phyloP scores from a whole-genome alignment of 2,113 vertebrate genomes.

The Lepus europaeus region DNA sequence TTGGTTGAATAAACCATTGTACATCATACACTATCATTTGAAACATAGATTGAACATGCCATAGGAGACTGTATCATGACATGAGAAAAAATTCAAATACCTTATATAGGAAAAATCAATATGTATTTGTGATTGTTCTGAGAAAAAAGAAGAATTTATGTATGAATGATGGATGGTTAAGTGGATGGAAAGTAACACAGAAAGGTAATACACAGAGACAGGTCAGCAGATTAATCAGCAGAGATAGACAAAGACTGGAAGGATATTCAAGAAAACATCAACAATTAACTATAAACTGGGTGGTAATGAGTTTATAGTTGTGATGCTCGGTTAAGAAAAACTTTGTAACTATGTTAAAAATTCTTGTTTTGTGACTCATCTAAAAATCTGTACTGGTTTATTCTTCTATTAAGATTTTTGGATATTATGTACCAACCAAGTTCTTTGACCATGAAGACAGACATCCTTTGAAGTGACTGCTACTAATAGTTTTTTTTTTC shows the following conservation, averaged over 20 bases:
- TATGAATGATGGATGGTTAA: background rate
- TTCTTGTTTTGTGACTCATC: background rate
- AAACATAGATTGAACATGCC: background rate
- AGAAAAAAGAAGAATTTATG: background rate
- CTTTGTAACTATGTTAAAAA: background rate
- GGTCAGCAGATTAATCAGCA: background rate
- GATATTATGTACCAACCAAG: background rate
- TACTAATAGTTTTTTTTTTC: background rate
- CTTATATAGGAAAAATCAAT: background rate
- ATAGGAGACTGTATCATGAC: background rate
- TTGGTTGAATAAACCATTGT: background rate
- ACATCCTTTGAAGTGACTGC: background rate
- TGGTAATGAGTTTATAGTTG: background rate
- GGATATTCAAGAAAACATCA: slow-evolving; percentile 31
- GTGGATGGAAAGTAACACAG: background rate
- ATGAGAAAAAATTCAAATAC: background rate
- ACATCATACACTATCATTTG: background rate
- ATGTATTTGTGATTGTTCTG: background rate
- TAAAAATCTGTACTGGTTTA: background rate
- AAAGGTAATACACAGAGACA: background rate
- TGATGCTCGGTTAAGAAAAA: background rate
- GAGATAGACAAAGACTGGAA: background rate
- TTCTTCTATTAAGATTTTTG: background rate
- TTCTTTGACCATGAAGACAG: background rate
- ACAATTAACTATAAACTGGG: background rate